phyloP scores from a whole-genome alignment of 1,140 invertebrate genomes.

The Cataglyphis hispanica region DNA sequence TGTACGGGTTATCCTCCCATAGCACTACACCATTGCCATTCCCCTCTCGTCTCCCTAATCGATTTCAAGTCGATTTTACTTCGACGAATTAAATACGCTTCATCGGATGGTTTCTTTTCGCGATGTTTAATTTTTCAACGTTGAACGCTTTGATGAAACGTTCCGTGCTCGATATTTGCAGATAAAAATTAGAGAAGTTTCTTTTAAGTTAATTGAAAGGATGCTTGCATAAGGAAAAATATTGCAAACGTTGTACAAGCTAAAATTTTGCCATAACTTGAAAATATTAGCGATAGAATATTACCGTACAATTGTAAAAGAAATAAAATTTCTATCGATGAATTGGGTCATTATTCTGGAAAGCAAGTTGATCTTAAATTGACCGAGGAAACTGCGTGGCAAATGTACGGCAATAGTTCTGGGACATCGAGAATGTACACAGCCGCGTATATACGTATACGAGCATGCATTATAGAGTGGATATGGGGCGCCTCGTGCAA shows the following conservation, averaged over 20 bases:
- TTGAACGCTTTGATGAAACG: background rate
- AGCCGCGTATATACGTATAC: background rate
- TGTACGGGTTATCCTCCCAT: slow-evolving; percentile 41
- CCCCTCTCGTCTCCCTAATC: background rate
- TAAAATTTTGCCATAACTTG: too few species aligned
- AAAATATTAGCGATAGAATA: background rate
- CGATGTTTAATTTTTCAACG: background rate
- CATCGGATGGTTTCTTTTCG: background rate
- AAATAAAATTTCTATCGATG: background rate
- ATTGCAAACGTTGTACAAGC: background rate
- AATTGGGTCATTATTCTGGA: background rate
- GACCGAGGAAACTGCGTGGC: background rate
- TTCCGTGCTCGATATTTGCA: background rate
- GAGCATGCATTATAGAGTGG: slow-evolving; percentile 40
- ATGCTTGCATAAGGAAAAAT: background rate
- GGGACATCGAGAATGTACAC: slow-evolving; percentile 7
- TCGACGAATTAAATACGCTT: background rate
- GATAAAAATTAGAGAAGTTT: background rate
- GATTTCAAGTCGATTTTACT: background rate
- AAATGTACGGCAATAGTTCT: background rate
- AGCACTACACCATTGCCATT: background rate
- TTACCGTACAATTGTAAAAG: background rate
- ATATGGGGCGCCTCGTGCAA: slow-evolving; percentile 24
- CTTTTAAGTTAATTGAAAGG: background rate
- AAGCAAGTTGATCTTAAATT: slow-evolving; percentile 4